Conservation (phyloP, 2,797 vertebrate genomes). For the Enteromius radiatus region DNA sequence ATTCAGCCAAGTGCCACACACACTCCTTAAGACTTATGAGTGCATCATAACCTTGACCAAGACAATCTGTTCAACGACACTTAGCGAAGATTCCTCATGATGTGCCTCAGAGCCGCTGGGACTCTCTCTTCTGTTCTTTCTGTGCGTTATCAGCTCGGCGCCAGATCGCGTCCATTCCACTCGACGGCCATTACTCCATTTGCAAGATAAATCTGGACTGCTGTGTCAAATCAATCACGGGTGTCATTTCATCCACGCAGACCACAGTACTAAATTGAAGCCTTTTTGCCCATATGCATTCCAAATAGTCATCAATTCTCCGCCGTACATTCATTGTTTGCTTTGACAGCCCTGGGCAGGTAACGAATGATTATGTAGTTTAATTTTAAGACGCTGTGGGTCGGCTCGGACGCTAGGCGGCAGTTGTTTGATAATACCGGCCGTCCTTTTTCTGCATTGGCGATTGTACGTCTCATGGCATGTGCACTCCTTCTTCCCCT, state of each 20-base stretch:
- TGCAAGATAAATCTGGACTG: conserved; percentile 92
- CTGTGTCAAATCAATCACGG: conserved; percentile 89
- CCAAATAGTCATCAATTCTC: conserved; percentile 89
- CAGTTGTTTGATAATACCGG: conserved; percentile 17
- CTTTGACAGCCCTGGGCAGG: conserved; percentile 86
- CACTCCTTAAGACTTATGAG: conserved; percentile 61
- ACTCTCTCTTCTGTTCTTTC: conserved; percentile 66
- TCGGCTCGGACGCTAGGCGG: conserved; percentile 2
- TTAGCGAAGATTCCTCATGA: conserved; percentile 72
- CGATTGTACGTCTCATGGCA: background rate
- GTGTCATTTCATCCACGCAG: conserved; percentile 86
- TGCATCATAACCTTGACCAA: conserved; percentile 78
- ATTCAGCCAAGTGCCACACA: conserved; percentile 68
- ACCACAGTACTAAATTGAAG: conserved; percentile 88
- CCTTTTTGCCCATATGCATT: conserved; percentile 89
- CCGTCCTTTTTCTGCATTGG: conserved; percentile 9
- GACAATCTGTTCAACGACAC: conserved; percentile 76
- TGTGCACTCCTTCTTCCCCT: conserved; percentile 19
- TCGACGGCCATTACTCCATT: conserved; percentile 92
- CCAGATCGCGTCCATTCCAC: conserved; percentile 87
- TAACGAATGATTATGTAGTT: conserved; percentile 69
- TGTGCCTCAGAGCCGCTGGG: conserved; percentile 63
- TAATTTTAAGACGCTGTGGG: background rate
- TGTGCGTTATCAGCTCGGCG: conserved; percentile 83
- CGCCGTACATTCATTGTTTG: conserved; percentile 86